Conservation (phyloP, 1,140 invertebrate species). For the Calliopsis andreniformis region DNA sequence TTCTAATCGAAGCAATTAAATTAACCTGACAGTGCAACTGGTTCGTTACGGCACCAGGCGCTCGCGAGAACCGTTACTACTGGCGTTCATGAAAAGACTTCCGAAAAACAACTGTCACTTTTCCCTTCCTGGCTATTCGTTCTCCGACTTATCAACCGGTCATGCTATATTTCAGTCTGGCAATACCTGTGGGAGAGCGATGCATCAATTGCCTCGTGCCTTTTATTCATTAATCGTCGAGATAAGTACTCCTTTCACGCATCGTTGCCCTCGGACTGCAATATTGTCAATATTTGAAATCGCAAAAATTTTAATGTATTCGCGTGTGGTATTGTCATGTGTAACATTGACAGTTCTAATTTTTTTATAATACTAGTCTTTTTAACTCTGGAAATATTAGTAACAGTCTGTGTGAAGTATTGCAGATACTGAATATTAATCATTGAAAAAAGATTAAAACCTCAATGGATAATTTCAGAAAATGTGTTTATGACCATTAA, state of each 20-base stretch:
- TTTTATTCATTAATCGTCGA: not conserved
- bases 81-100: not conserved
- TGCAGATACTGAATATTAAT: too few relatives aligned
- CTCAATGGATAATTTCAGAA: too few relatives aligned
- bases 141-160: not conserved
- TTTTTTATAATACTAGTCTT: too few relatives aligned
- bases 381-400: too few relatives aligned
- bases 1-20: conserved; percentile 45
- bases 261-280: not conserved
- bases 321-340: too few relatives aligned
- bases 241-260: not conserved
- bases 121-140: conserved; percentile 3
- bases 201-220: not conserved
- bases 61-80: not conserved
- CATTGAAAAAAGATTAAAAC: too few relatives aligned
- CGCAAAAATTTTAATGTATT: too few relatives aligned
- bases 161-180: not conserved
- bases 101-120: conserved; percentile 10
- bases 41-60: conserved; percentile 10
- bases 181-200: not conserved
- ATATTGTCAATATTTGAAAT: not conserved
- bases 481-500: too few relatives aligned
- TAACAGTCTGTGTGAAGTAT: too few relatives aligned
- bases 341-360: too few relatives aligned
- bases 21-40: conserved; percentile 25